These are phyloP conservation scores for Choreutis nemorana DNA, from an alignment of 2,888 invertebrate species.

Conservation along the genomic window DNA sequence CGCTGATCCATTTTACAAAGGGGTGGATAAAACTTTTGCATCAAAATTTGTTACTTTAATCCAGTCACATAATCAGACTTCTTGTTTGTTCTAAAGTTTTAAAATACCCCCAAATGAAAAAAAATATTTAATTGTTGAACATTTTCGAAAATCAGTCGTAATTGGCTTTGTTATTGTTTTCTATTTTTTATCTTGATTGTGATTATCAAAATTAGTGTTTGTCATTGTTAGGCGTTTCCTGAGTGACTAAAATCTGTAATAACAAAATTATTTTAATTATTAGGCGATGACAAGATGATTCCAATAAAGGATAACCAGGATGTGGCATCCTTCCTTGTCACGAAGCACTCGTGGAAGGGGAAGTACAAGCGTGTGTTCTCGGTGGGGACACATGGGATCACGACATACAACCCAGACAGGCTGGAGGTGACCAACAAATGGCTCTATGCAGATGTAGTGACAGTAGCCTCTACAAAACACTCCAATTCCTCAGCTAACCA, in stretches of 20 bases:
- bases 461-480: conserved; percentile 69
- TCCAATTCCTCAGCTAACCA: conserved; percentile 61
- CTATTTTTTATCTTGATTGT: background rate
- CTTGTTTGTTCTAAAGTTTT: too few species aligned
- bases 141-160: too few species aligned
- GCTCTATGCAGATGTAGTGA: conserved; percentile 83
- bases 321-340: conserved; percentile 95
- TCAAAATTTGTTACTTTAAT: background rate
- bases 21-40: conserved; percentile 56
- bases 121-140: too few species aligned
- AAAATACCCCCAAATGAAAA: too few species aligned
- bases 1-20: conserved; percentile 51
- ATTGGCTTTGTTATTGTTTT: too few species aligned
- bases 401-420: conserved; percentile 88
- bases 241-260: too few species aligned
- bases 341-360: conserved; percentile 99
- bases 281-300: conserved; percentile 75
- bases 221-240: too few species aligned
- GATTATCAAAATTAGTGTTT: background rate
- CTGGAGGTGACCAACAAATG: conserved; percentile 86
- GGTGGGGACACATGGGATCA: conserved; percentile 93
- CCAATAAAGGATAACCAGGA: conserved; percentile 93
- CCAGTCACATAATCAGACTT: too few species aligned
- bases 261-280: conserved; percentile 9
- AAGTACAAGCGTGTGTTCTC: conserved; percentile 99